These are phyloP conservation scores for Lacanobia wlatinum DNA, from an alignment of 2,888 invertebrate genomes.

Conservation along the genomic window DNA sequence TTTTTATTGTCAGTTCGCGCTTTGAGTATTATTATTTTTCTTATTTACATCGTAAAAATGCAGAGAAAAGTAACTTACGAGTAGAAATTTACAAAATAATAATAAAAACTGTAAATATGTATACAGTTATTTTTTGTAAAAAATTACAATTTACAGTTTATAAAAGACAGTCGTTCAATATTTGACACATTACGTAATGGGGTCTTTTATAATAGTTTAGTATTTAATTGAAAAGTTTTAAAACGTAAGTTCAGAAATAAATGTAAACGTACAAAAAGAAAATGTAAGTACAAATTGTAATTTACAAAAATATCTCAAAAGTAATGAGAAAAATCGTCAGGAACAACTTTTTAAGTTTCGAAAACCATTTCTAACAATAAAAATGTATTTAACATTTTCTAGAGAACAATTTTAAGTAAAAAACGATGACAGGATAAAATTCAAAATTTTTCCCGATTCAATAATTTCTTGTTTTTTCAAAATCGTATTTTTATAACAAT, in stretches of 20 bases:
- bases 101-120: slow-evolving; percentile 64
- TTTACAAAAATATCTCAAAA: slow-evolving; percentile 42
- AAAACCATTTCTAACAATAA: slow-evolving; percentile 64
- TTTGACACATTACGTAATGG: slow-evolving; percentile 67
- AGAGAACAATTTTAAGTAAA: slow-evolving; percentile 66
- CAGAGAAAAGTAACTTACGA: slow-evolving; percentile 73
- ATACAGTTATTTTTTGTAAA: slow-evolving; percentile 60
- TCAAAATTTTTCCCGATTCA: slow-evolving; percentile 63
- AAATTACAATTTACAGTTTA: slow-evolving; percentile 61
- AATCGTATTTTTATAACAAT: slow-evolving; percentile 72
- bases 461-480: slow-evolving; percentile 61
- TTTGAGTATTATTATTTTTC: slow-evolving; percentile 88
- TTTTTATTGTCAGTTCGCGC: slow-evolving; percentile 90
- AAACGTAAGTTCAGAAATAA: slow-evolving; percentile 29
- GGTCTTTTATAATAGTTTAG: slow-evolving; percentile 56
- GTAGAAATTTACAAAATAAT: slow-evolving; percentile 69
- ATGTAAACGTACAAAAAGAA: slow-evolving; percentile 31
- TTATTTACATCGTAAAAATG: slow-evolving; percentile 82
- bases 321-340: slow-evolving; percentile 52
- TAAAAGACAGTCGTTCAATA: slow-evolving; percentile 62
- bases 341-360: slow-evolving; percentile 67
- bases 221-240: slow-evolving; percentile 46
- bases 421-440: slow-evolving; percentile 68
- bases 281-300: slow-evolving; percentile 41
- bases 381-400: slow-evolving; percentile 63